Evolutionary conservation across 2,113 vertebrate genomes (phyloP), one percentile per base, ranked within the genome.

Genomic region (Atrichornis clamosus): DNA sequence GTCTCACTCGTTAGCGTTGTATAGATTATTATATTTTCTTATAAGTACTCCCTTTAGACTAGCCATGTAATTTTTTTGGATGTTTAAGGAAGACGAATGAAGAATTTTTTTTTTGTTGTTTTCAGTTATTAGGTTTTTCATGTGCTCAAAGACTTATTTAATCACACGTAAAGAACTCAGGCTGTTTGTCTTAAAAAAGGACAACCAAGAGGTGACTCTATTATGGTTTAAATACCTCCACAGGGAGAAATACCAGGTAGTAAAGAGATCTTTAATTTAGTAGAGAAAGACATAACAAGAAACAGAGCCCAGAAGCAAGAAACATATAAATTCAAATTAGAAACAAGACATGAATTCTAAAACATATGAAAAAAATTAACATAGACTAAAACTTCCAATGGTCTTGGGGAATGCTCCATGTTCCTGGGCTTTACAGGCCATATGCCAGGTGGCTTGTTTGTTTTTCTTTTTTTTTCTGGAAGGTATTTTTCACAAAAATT

Each of bases 191-290:
- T 88, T 77, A 65, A 73, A 88, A 85, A 91, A 87, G 68, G 82
- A 93, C 85, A 83, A 94, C 90, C 47, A 83, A 74, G 72, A 91
- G 75, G 87, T 95, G 82, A 88, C 75, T 94, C 63, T 89, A 83
- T 94, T 93, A 74, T 8, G 7, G 39, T 28, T 47, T 93, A 90
- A 95, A 93, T 91, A 64, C 60, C 85, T 94, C 90, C 83, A 94
- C 56, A 60, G 85, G 83, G 93, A 88, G 64, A 90, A 94, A 88
- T 94, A 94, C 11, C 44, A 85, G 75, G 67, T 94, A 85, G 79
- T 92, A 95, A 96, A 93, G 58, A 39, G 64, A 84, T 93, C 56
- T 74, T 92, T 92, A 92, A 94, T 95, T 91, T 91, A 84, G 76
- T 42, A 39, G 41, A 87, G 52, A 74, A 94, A 84, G 56, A 53